A percentile compares a stretch with the other conserved stretches of the same genome.
Conservation (phyloP, 2,797 vertebrate genomes). For the Chromis chromis region DNA sequence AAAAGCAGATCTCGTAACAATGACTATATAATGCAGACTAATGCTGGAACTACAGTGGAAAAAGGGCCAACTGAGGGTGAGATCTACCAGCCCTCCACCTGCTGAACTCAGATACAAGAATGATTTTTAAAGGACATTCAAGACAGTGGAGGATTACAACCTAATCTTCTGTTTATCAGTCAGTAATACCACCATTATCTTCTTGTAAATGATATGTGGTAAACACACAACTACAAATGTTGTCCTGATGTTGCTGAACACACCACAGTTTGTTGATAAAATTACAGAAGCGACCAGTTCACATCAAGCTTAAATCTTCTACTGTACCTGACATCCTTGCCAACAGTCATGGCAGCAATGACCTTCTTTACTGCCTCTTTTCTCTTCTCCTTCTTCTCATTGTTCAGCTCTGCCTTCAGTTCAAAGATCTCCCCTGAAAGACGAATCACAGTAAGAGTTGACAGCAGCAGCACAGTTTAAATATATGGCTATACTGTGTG, state of each 20-base stretch:
- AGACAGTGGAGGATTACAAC: too few relatives aligned
- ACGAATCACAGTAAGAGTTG: neutral
- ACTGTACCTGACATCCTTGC: slow-evolving; percentile 97
- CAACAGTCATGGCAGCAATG: slow-evolving; percentile 99
- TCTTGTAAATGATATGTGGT: too few relatives aligned
- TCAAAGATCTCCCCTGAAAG: slow-evolving; percentile 97
- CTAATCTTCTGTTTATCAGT: too few relatives aligned
- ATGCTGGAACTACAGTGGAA: too few relatives aligned
- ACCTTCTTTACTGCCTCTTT: slow-evolving; percentile 99
- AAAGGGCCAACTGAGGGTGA: too few relatives aligned
- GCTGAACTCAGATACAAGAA: too few relatives aligned
- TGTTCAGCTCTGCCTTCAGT: slow-evolving; percentile 98
- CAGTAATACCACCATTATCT: too few relatives aligned
- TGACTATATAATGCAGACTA: too few relatives aligned
- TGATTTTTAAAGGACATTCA: too few relatives aligned
- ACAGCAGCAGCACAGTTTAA: slow-evolving; percentile 1
- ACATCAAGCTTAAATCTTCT: neutral
- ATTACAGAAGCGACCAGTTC: neutral
- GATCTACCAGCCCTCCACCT: too few relatives aligned
- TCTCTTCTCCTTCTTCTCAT: slow-evolving; percentile 99
- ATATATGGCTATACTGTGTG: neutral
- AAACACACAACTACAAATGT: too few relatives aligned
- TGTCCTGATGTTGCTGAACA: neutral
- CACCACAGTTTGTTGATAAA: neutral
- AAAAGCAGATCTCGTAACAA: too few relatives aligned